phyloP scores from a whole-genome alignment of 2,888 invertebrate genomes.

The Cataglyphis livida region DNA sequence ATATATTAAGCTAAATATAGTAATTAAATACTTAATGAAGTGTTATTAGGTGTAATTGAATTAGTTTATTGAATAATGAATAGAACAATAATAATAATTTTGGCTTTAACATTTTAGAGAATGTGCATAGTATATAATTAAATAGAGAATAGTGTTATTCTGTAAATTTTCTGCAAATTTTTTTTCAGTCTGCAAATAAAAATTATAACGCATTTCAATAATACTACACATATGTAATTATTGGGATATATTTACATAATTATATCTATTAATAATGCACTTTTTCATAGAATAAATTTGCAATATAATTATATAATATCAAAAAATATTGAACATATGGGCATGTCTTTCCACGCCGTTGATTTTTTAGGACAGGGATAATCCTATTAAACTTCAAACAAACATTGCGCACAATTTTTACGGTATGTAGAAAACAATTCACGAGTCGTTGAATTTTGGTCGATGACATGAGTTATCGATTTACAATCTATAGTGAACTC shows the following conservation, averaged over 20 bases:
- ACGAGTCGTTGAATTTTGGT: not conserved
- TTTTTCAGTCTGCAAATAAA: not conserved
- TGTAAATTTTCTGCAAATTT: not conserved
- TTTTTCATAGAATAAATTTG: not conserved
- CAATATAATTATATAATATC: not conserved
- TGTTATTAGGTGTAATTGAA: not conserved
- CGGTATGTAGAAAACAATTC: not conserved
- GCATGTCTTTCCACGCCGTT: not conserved
- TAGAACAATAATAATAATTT: not conserved
- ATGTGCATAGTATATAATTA: not conserved
- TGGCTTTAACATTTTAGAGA: not conserved
- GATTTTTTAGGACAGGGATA: not conserved
- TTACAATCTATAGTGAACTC: not conserved
- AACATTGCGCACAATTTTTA: not conserved
- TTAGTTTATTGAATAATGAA: not conserved
- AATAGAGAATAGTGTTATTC: not conserved
- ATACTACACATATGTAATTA: not conserved
- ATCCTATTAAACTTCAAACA: slow-evolving; percentile 1
- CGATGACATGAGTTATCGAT: not conserved
- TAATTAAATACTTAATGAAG: not conserved
- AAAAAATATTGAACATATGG: not conserved
- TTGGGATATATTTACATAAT: not conserved
- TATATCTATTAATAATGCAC: not conserved
- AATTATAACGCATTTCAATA: not conserved
- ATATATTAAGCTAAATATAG: not conserved